Base-by-base conservation (phyloP, 2,888 invertebrate genomes). In the Drosophila rubida region DNA sequence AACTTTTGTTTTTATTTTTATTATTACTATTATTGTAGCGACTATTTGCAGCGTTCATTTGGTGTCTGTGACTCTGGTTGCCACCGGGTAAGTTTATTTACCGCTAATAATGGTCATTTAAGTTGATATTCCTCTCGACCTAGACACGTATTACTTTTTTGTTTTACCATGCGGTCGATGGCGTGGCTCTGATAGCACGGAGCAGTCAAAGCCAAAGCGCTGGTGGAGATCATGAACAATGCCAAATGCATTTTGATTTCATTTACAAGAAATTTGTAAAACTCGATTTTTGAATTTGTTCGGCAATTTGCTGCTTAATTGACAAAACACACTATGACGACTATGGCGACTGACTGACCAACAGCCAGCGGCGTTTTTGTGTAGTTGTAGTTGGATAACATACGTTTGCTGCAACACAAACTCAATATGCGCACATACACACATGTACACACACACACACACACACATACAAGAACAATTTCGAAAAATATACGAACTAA, bases 241-340 rank as follows among this genome's bases (percentile, higher is more conserved):
- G 46, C 45, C 30, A 62, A 63, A 49, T 35, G 16, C 41, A 50
- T 68, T 62, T 66, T 62, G 83, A 80, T 80, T 86, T 72, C 60
- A 72, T 80, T 86, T 79, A 62, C 19, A 63, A 23, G 55, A 87
- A 80, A 89, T 89, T 85, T 89, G 85, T 90, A 74, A 84, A 89
- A 87, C 78, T 76, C 88, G 72, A 82, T 83, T 88, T 86, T 88
- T 85, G 89, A 90, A 90, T 90, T 90, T 90, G 90, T 90, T 81
- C 77, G 73, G 69, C 90, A 89, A 90, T 90, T 90, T 90, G 90
- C 81, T 87, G 90, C 80, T 90, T 90, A 90, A 90, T 90, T 90
- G 90, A 88, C 89, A 90, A 88, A 90, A 85, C 87, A 76, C 72
- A 83, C 75, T 66, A 60, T 68, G 58, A 80, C 55, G 19, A 19